Base-by-base conservation (phyloP, 1,140 invertebrate genomes). In the Drosophila paulistorum region DNA sequence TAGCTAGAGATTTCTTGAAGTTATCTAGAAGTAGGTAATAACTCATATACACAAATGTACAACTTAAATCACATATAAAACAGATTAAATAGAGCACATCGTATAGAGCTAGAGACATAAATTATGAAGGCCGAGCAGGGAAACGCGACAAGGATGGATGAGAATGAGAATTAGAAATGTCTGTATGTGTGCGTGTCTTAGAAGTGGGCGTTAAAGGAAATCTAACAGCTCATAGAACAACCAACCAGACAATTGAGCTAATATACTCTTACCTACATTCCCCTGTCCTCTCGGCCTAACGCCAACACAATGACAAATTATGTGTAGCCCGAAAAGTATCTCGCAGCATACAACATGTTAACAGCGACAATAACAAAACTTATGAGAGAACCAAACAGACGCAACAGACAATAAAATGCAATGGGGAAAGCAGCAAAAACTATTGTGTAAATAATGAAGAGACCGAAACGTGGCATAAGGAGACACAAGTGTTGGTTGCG, bases 341-440 rank as follows among this genome's bases (percentile, higher is more conserved):
- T 86, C 55, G 60, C 65, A 83, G 76, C 30, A 87, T 82, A 87
- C 83, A 77, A 66, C 67, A 84, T 89, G 84, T 89, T 87, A 87
- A 87, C 84, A 87, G 81, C 59, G 79, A 87, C 83, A 87, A 86
- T 79, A 86, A 86, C 84, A 86, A 87, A 86, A 87, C 79, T 83
- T 89, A 89, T 84, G 80, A 71, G 76, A 54, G 69, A 71, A 14
- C 42, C 39, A 55, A 58, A 35, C 64, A 72, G 42, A 54, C 37
- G 65, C 48, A 57, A 71, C 68, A 69, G 77, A 87, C 83, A 87
- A 87, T 87, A 87, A 87, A 79, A 79, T 73, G 74, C 74, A 77
- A 79, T 72, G 70, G 70, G 79, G 68, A 70, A 79, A 82, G 86
- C 67, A 87, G 23, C 84, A 63, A 77, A 89, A 89, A 90, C 85